Percentiles rank a stretch among this genome's conserved stretches.
Evolutionary conservation across 2,888 invertebrate genomes (phyloP).

Genomic region (Isotomurus palustris): DNA sequence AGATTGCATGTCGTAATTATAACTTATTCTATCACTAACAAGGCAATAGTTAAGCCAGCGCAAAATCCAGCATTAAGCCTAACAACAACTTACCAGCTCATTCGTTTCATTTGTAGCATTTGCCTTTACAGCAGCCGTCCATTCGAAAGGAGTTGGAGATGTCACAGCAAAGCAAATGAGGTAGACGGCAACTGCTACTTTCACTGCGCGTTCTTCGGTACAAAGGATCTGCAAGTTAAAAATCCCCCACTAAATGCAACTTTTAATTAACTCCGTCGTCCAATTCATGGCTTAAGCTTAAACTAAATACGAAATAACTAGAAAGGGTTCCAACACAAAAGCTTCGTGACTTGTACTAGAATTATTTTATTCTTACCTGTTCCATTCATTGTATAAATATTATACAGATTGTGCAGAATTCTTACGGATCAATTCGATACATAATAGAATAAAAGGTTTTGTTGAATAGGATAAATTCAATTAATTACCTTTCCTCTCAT

Average conservation of each 20-base stretch:
- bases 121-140: slow-evolving; percentile 50
- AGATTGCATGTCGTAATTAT: too few relatives aligned
- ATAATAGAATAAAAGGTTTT: neutral
- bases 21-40: too few relatives aligned
- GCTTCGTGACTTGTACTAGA: too few relatives aligned
- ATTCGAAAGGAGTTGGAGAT: slow-evolving; percentile 64
- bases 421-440: too few relatives aligned
- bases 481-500: slow-evolving; percentile 59
- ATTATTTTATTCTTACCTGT: too few relatives aligned
- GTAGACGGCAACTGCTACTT: slow-evolving; percentile 59
- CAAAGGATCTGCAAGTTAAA: slow-evolving; percentile 53
- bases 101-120: slow-evolving; percentile 40
- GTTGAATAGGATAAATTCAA: neutral
- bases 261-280: slow-evolving; percentile 31
- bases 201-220: slow-evolving; percentile 65
- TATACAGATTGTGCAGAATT: too few relatives aligned
- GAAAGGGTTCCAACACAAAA: too few relatives aligned
- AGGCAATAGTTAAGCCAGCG: too few relatives aligned
- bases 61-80: too few relatives aligned
- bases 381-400: too few relatives aligned
- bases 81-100: slow-evolving; percentile 33
- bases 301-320: too few relatives aligned
- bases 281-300: too few relatives aligned
- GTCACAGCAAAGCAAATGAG: slow-evolving; percentile 59
- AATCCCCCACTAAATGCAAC: slow-evolving; percentile 38